A percentile compares a stretch with the other conserved stretches of the same genome.
Conservation (phyloP, 2,888 invertebrate genomes). For the Clepsis dumicolana region DNA sequence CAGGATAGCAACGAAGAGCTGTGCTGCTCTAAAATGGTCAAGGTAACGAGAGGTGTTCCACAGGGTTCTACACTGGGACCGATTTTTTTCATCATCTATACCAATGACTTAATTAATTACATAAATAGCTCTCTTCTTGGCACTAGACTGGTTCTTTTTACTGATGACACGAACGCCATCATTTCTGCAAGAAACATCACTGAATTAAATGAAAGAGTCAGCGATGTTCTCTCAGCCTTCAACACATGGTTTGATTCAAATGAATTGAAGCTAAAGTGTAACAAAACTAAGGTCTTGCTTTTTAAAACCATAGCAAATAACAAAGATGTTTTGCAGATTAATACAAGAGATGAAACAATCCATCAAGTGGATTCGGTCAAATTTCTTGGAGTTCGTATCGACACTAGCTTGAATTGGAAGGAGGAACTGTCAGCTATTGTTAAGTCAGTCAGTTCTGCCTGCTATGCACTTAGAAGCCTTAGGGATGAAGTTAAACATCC, state of each 20-base stretch:
- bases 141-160: neutral
- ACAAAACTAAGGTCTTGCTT: neutral
- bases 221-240: neutral
- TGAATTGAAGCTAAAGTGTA: neutral
- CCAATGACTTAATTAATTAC: neutral
- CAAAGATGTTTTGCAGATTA: neutral
- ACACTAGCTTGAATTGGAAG: neutral
- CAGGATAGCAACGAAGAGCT: neutral
- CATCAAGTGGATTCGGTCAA: neutral
- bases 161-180: conserved; percentile 18
- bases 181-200: neutral
- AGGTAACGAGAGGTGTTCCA: neutral
- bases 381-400: conserved; percentile 14
- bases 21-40: neutral
- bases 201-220: neutral
- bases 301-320: conserved; percentile 5
- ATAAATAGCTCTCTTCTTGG: neutral
- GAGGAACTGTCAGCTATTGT: too few species aligned
- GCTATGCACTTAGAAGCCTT: too few species aligned
- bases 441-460: too few species aligned
- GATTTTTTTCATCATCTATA: conserved; percentile 6
- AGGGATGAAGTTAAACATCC: too few species aligned
- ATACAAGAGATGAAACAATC: neutral
- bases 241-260: neutral
- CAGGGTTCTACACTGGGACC: conserved; percentile 14